phyloP scores from a whole-genome alignment of 1,140 invertebrate species.

The Subanguina moxae region DNA sequence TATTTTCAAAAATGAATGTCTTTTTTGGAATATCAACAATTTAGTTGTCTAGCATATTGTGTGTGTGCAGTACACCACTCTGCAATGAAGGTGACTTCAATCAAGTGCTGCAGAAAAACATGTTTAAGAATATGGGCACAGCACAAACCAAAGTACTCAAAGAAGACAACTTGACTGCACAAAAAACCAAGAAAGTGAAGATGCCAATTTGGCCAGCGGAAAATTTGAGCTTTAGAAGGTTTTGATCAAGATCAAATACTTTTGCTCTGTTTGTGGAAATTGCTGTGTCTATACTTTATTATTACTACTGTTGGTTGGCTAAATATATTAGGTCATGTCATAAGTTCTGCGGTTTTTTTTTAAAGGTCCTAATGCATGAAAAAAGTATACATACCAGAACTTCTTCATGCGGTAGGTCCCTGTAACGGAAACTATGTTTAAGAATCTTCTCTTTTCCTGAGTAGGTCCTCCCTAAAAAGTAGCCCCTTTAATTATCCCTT shows the following conservation, averaged over 20 bases:
- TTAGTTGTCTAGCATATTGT: slow-evolving; percentile 29
- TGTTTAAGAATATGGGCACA: slow-evolving; percentile 12
- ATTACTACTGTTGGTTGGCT: too few relatives aligned
- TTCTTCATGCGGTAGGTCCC: too few relatives aligned
- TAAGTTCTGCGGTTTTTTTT: too few relatives aligned
- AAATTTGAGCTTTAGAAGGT: slow-evolving; percentile 6
- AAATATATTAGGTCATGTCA: too few relatives aligned
- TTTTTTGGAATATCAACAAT: slow-evolving; percentile 5
- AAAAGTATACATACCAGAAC: too few relatives aligned
- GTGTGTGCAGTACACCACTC: slow-evolving; percentile 21
- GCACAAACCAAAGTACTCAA: not conserved
- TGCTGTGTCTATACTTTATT: too few relatives aligned
- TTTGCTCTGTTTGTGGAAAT: too few relatives aligned
- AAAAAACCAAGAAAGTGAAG: slow-evolving; percentile 2
- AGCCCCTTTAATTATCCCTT: too few relatives aligned
- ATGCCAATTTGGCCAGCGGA: not conserved
- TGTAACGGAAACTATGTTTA: too few relatives aligned
- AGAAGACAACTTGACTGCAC: not conserved
- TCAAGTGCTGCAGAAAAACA: slow-evolving; percentile 21
- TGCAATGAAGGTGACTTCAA: slow-evolving; percentile 23
- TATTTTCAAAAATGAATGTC: slow-evolving; percentile 23
- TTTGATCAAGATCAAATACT: slow-evolving; percentile 3
- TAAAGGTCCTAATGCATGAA: too few relatives aligned
- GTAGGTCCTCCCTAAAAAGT: too few relatives aligned
- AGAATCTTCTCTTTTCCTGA: too few relatives aligned